phyloP scores from a whole-genome alignment of 37 sponge, comb jelly and placozoan species.

The Eunapius fragilis region DNA sequence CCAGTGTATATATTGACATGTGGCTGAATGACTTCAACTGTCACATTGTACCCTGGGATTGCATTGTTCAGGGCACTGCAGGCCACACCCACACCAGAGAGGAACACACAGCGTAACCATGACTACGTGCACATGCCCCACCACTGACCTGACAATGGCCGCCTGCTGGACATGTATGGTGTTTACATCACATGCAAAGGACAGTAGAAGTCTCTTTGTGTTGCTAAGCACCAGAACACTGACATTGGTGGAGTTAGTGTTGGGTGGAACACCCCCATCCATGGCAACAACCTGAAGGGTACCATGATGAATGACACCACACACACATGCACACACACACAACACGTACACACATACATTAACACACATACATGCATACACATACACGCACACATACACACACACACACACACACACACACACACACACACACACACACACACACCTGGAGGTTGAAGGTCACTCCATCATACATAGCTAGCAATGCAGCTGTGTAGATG shows the following conservation, averaged over 20 bases:
- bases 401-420: neutral
- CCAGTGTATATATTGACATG: neutral
- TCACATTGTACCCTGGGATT: neutral
- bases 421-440: neutral
- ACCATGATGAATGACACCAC: no score
- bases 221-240: neutral
- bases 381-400: no score
- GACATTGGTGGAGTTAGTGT: neutral
- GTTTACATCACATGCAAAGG: neutral
- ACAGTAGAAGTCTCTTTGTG: neutral
- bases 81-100: neutral
- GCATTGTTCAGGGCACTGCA: neutral
- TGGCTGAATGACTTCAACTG: neutral
- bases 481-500: slow-evolving; percentile 13
- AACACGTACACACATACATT: no score
- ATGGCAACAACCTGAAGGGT: neutral
- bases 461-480: slow-evolving; percentile 16
- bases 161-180: neutral
- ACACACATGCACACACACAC: no score
- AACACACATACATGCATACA: no score
- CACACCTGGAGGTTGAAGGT: slow-evolving; percentile 23
- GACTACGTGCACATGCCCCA: neutral
- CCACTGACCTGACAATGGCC: neutral
- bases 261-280: neutral
- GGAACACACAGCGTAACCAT: neutral